A percentile compares a stretch with the other conserved stretches of the same genome.
phyloP scores from a whole-genome alignment of 2,797 vertebrate genomes.

The Chelon labrosus region DNA sequence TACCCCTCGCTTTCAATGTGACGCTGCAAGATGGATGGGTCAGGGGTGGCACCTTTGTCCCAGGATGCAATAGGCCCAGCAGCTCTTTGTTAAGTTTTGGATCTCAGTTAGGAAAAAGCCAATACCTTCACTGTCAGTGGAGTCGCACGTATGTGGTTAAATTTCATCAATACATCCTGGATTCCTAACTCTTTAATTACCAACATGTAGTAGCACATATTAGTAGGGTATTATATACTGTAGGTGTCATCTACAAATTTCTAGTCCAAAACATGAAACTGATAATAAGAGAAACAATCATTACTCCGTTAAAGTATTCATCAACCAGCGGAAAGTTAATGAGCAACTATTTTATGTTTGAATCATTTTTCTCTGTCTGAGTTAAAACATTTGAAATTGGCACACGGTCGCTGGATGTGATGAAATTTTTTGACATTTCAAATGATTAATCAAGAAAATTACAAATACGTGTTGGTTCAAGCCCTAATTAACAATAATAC shows the following conservation, averaged over 20 bases:
- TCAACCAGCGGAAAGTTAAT: background rate
- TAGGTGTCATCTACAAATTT: background rate
- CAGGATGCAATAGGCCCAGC: conserved; percentile 58
- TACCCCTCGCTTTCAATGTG: conserved; percentile 69
- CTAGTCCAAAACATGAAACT: background rate
- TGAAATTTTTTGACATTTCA: background rate
- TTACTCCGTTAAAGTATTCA: background rate
- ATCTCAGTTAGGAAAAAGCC: conserved; percentile 42
- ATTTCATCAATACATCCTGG: background rate
- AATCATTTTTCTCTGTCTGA: background rate
- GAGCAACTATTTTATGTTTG: background rate
- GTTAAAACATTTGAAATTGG: background rate
- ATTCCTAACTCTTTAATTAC: no score
- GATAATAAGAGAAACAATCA: background rate
- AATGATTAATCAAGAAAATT: background rate
- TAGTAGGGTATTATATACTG: background rate
- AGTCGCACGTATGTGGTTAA: conserved; percentile 20
- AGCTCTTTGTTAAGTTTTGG: conserved; percentile 57
- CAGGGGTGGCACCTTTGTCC: conserved; percentile 70
- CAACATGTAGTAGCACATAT: no score
- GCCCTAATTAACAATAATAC: background rate
- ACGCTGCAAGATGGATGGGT: conserved; percentile 68
- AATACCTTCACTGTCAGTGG: conserved; percentile 32
- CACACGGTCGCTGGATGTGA: background rate
- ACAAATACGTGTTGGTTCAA: background rate